Evolutionary conservation across 1,140 invertebrate species (phyloP), one percentile per base, ranked within the genome.

Genomic region (Polypedilum pembai): DNA sequence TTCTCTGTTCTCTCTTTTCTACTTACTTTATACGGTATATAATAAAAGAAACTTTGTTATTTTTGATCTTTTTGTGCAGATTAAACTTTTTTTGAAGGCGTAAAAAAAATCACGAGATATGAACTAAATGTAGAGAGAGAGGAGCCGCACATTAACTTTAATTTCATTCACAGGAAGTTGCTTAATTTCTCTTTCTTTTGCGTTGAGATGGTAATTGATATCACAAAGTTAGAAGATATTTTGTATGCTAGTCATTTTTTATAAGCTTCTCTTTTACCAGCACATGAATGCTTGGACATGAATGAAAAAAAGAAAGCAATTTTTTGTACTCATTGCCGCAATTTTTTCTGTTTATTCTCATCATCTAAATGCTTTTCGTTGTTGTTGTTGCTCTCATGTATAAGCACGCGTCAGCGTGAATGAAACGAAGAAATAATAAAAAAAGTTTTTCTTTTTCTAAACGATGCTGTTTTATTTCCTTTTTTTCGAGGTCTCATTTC

Each of bases 21-120:
- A 33, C 41, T 15, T 15, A 45, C 41, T 45, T 15, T 56, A 3
- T 56, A 56, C 15, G 12, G 45, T 5, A 33, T 33, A 5, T 12
- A 12, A 56, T 56, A 56, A 56, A 56, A 33, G 24, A 33, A 56
- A 56, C 45, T 56, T 56, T 56, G 45, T 56, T 56, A 56, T 56
- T 56, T n/a, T 56, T 56, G 45, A 56, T 56, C 45, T 15, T 33
- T 33, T 33, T 33, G 24, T 33, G 24, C 5, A 33, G 24, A 33
- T 33, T 33, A 33, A 33, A 33, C 24, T 33, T 33, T 33, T 33
- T 33, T 33, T 33, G 24, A 33, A 33, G 5, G 24, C 24, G 5
- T 15, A 56, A 12, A 56, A 56, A 56, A 56, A n/a, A 56, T 56
- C n/a, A 56, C 12, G 45, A 56, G 45, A n/a, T 56, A 33, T 33